phyloP scores from a whole-genome alignment of 2,888 invertebrate species.

The Aelia acuminata region DNA sequence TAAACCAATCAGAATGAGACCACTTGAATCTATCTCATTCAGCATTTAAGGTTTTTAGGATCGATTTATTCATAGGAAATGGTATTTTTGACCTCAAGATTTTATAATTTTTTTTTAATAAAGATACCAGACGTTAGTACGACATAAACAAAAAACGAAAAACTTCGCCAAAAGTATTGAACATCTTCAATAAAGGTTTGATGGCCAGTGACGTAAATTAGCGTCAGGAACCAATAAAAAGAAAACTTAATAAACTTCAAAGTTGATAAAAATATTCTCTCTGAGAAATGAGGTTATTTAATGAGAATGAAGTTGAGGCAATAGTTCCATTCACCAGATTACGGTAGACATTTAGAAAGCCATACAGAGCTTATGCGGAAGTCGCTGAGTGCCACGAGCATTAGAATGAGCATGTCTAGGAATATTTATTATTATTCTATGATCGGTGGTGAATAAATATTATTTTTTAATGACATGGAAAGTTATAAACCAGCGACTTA shows the following conservation, averaged over 20 bases:
- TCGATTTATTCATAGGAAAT: neutral
- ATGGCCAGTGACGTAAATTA: no score
- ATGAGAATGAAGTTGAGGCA: neutral
- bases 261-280: neutral
- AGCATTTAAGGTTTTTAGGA: neutral
- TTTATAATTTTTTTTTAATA: no score
- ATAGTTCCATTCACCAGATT: neutral
- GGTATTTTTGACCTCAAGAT: neutral
- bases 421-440: neutral
- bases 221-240: no score
- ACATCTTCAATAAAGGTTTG: no score
- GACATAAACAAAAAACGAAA: no score
- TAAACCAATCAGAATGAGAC: neutral
- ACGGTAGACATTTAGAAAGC: neutral
- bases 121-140: no score
- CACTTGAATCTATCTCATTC: neutral
- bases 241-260: no score
- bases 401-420: neutral
- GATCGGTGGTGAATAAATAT: neutral
- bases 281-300: neutral
- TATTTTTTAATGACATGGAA: neutral
- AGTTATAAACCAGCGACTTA: neutral
- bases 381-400: neutral
- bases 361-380: conserved; percentile 6
- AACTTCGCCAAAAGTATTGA: no score